These are phyloP conservation scores for Conistra vaccinii DNA, from an alignment of 2,888 invertebrate species.

Conservation along the genomic window DNA sequence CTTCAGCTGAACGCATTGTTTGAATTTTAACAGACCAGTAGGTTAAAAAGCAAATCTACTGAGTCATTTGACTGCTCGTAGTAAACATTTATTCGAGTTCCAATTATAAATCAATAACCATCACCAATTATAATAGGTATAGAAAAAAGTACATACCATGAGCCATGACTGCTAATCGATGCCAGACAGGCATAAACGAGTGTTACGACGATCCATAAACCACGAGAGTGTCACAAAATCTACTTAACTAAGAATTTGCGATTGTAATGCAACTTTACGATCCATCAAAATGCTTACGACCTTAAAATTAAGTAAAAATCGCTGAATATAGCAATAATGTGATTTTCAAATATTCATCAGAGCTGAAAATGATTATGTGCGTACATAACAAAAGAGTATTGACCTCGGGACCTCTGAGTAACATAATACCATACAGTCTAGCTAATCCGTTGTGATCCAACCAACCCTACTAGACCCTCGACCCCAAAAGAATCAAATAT, in stretches of 20 bases:
- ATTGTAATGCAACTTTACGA: slow-evolving; percentile 46
- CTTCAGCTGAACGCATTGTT: background rate
- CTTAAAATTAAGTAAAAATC: slow-evolving; percentile 37
- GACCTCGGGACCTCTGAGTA: slow-evolving; percentile 55
- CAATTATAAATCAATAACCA: too few relatives aligned
- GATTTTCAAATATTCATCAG: slow-evolving; percentile 60
- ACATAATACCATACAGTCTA: slow-evolving; percentile 62
- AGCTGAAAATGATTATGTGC: slow-evolving; percentile 65
- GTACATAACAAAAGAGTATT: slow-evolving; percentile 58
- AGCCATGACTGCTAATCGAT: slow-evolving; percentile 36
- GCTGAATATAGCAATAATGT: slow-evolving; percentile 23
- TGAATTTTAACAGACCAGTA: background rate
- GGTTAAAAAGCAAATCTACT: background rate
- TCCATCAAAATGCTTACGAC: slow-evolving; percentile 41
- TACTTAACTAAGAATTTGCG: slow-evolving; percentile 47
- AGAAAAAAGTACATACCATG: background rate
- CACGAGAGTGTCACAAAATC: slow-evolving; percentile 33
- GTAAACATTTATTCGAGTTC: background rate
- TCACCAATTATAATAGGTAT: too few relatives aligned
- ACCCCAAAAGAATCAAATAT: slow-evolving; percentile 61
- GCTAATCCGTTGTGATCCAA: slow-evolving; percentile 70
- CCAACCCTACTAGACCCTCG: slow-evolving; percentile 66
- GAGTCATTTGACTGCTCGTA: background rate
- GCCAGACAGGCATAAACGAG: slow-evolving; percentile 31
- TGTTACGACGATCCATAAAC: slow-evolving; percentile 43